Base-by-base conservation (phyloP, 23 tunicate genomes). In the Styela plicata region DNA sequence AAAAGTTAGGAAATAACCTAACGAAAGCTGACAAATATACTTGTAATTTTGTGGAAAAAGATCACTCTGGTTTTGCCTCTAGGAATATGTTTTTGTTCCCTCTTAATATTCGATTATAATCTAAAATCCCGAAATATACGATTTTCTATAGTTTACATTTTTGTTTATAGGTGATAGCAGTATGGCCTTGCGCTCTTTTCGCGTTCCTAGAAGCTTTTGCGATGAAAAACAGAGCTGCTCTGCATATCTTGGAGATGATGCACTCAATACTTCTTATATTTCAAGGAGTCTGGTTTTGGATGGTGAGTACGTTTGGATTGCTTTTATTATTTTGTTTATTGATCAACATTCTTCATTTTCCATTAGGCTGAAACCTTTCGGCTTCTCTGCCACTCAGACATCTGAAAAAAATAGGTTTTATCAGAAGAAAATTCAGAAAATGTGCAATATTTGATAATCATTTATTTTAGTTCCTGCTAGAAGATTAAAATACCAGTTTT, bases 231-330 rank as follows among this genome's bases (percentile, higher is more conserved):
- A 83, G 91, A 10, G 82, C 84, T 31, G 26, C 77, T 17, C 69
- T 91, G 0, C 96, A 91, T 53, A 64, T 96, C 7, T 74, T 91
- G 21, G 97, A 96, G 63, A 89, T 96, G 97, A 31, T 96, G 24
- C 66, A 65, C 26, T 36, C 90, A 5, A 31, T 69, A 2, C 52
- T 89, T 71, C 74, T 91, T 31, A 80, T 96, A 29, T 82, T 82
- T 2, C 99, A 96, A 77, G 99, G 99, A 71, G 81, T 87, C 2
- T 96, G 99, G 99, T 96, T 96, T 81, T 91, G 97, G 97, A 94
- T 89, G 92, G 99, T 90, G 24, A 36, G 70, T 52, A 52, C 13
- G 7, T 44, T n/a, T n/a, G n/a, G n/a, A n/a, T n/a, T n/a, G n/a
- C n/a, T n/a, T n/a, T n/a, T n/a, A n/a, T n/a, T n/a, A n/a, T n/a